A percentile compares a stretch with the other conserved stretches of the same genome.
Conservation (phyloP, 1,140 invertebrate genomes). For the Drosophila kurseongensis region DNA sequence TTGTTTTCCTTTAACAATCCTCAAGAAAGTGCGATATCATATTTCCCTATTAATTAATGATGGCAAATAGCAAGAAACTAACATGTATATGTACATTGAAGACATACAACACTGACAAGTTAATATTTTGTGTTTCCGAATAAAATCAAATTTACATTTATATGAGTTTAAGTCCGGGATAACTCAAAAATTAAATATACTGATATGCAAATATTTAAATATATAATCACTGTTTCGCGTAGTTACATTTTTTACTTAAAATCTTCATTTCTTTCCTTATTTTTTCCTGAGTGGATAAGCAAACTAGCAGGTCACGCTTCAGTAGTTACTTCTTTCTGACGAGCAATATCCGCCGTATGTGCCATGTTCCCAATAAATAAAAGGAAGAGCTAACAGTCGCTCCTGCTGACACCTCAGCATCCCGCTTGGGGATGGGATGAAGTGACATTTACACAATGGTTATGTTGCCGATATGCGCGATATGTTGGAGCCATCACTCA, state of each 20-base stretch:
- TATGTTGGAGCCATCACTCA: conserved; percentile 78
- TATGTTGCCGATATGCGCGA: conserved; percentile 79
- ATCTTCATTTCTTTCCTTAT: not conserved
- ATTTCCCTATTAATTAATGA: too few relatives aligned
- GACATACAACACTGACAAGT: too few relatives aligned
- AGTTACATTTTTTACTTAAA: not conserved
- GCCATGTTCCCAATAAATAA: conserved; percentile 62
- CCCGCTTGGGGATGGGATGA: conserved; percentile 53
- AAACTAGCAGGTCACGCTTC: conserved; percentile 38
- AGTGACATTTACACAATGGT: conserved; percentile 83
- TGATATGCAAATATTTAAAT: too few relatives aligned
- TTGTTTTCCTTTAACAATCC: too few relatives aligned
- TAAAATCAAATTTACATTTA: too few relatives aligned
- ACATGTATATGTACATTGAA: too few relatives aligned
- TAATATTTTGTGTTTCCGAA: too few relatives aligned
- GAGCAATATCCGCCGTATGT: conserved; percentile 61
- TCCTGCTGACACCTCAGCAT: conserved; percentile 22
- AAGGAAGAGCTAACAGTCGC: conserved; percentile 7
- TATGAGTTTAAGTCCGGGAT: too few relatives aligned
- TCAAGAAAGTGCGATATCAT: too few relatives aligned
- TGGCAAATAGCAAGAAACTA: too few relatives aligned
- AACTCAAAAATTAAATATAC: too few relatives aligned
- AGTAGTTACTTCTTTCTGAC: conserved; percentile 31
- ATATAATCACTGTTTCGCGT: too few relatives aligned
- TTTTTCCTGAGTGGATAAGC: not conserved